Evolutionary conservation across 2,888 invertebrate genomes (phyloP).

Genomic region (Scaptodrosophila latifasciaeformis): DNA sequence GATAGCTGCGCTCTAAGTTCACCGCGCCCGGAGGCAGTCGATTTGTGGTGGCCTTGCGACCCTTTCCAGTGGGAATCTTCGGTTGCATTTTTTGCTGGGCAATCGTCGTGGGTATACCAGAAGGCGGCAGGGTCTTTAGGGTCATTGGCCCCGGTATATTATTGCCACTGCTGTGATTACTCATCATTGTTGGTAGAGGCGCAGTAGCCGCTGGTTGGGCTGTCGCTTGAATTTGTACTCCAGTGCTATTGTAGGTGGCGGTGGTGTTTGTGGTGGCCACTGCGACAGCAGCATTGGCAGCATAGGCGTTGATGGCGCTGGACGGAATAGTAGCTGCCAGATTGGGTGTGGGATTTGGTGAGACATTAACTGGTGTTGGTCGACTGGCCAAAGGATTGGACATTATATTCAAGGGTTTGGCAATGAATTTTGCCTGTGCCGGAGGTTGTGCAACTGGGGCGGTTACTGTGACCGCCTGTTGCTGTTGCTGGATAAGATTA

Average conservation of each 20-base stretch:
- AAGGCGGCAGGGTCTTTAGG: slow-evolving; percentile 71
- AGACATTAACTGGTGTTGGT: slow-evolving; percentile 39
- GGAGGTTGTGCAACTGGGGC: slow-evolving; percentile 33
- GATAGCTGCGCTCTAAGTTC: slow-evolving; percentile 94
- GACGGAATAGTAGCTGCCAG: slow-evolving; percentile 61
- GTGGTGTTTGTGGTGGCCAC: slow-evolving; percentile 25
- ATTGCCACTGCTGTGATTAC: slow-evolving; percentile 44
- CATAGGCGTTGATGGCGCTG: slow-evolving; percentile 33
- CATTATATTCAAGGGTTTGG: slow-evolving; percentile 71
- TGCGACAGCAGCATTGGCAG: slow-evolving; percentile 46
- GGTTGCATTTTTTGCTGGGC: slow-evolving; percentile 72
- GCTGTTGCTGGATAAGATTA: slow-evolving; percentile 51
- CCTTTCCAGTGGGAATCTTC: slow-evolving; percentile 72
- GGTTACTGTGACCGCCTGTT: slow-evolving; percentile 45
- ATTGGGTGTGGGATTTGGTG: slow-evolving; percentile 45
- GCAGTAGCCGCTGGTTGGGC: background rate
- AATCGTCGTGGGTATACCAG: slow-evolving; percentile 72
- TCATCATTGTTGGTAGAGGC: slow-evolving; percentile 17
- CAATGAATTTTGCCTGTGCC: slow-evolving; percentile 63
- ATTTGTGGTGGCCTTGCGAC: slow-evolving; percentile 76
- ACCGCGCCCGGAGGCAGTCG: slow-evolving; percentile 92
- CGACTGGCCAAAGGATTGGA: slow-evolving; percentile 62
- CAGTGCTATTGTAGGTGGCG: slow-evolving; percentile 16
- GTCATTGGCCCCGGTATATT: slow-evolving; percentile 71
- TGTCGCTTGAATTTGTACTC: too few relatives aligned